Evolutionary conservation across 2,888 invertebrate species (phyloP).

Genomic region (Aporophyla nigra): DNA sequence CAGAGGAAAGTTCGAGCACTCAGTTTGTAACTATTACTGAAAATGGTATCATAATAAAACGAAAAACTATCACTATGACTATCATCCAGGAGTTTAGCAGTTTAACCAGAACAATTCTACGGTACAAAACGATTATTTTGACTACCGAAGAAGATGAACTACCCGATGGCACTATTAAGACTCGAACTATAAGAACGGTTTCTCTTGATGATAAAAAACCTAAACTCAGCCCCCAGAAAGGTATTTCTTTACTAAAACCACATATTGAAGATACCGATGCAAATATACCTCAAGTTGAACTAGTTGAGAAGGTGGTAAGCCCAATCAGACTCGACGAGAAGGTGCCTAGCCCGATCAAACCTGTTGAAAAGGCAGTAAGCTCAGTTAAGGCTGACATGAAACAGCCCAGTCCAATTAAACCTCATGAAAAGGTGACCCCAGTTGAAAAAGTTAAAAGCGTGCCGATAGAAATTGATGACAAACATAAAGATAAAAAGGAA

Average conservation of each 20-base stretch:
- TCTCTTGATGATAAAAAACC: constrained; percentile 42
- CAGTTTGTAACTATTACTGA: constrained; percentile 30
- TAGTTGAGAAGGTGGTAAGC: background rate
- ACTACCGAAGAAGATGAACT: constrained; percentile 61
- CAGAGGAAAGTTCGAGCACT: constrained; percentile 35
- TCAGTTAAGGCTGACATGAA: no score
- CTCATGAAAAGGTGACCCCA: constrained; percentile 26
- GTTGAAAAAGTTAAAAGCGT: constrained; percentile 15
- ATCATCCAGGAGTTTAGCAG: constrained; percentile 58
- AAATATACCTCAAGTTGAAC: background rate
- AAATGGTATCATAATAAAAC: constrained; percentile 40
- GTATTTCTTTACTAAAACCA: background rate
- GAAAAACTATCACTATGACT: constrained; percentile 22
- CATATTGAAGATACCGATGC: background rate
- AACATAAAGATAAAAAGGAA: constrained; percentile 36
- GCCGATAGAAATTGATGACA: constrained; percentile 25
- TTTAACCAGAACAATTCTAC: constrained; percentile 27
- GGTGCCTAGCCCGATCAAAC: background rate
- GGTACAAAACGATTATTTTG: constrained; percentile 56
- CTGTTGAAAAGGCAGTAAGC: background rate
- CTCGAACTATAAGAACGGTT: constrained; percentile 47
- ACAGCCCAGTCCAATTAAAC: constrained; percentile 26
- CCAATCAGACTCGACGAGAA: background rate
- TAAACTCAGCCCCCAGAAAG: background rate
- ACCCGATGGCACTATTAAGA: constrained; percentile 52